phyloP scores from a whole-genome alignment of 1,140 invertebrate species.

The Cherax destructor region DNA sequence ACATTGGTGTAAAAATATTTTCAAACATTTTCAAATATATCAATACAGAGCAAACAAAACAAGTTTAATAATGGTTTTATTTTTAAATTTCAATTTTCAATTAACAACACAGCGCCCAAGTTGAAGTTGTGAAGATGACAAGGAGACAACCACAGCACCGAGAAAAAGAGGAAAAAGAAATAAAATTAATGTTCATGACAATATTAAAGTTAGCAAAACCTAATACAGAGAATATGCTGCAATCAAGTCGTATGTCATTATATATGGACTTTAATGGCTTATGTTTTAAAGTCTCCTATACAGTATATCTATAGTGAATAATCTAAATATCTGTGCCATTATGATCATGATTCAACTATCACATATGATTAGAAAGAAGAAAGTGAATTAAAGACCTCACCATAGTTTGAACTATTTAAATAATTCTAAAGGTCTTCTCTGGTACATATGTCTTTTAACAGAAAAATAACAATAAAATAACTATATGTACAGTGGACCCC shows the following conservation, averaged over 20 bases:
- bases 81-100: slow-evolving; percentile 36
- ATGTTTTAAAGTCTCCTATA: neutral
- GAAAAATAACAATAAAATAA: neutral
- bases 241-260: neutral
- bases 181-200: slow-evolving; percentile 16
- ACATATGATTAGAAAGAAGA: neutral
- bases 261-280: neutral
- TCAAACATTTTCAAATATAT: neutral
- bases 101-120: slow-evolving; percentile 39
- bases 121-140: slow-evolving; percentile 43
- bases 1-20: neutral
- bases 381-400: neutral
- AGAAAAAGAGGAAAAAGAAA: slow-evolving; percentile 57
- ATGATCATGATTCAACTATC: neutral
- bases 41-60: neutral
- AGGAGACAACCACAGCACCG: slow-evolving; percentile 62
- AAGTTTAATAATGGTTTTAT: too few relatives aligned
- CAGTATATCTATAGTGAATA: neutral
- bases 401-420: neutral
- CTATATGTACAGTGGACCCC: too few relatives aligned
- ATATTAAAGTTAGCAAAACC: neutral
- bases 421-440: too few relatives aligned
- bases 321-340: neutral
- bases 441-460: too few relatives aligned
- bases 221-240: neutral